Evolutionary conservation across 2,113 vertebrate species (phyloP), one percentile per base, ranked within the genome.

Genomic region (Callocephalon fimbriatum): DNA sequence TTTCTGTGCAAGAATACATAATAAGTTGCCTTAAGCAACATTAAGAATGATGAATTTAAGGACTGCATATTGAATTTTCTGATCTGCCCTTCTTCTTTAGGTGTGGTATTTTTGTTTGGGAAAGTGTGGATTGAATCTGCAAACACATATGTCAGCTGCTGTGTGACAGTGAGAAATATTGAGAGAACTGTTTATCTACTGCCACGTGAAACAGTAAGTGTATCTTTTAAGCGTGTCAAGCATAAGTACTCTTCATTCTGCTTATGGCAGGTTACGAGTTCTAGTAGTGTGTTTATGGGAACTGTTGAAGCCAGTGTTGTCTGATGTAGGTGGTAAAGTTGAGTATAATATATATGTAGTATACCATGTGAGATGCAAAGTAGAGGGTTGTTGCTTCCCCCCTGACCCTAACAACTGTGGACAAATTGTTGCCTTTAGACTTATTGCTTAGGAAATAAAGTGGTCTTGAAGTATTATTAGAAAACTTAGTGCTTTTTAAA

Each of bases 71-170:
- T 92, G 79, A 81, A 51, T 88, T 65, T 77, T 56, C n/a, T 93
- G 82, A 77, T 80, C 27, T 68, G 53, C 66, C 89, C 23, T 87
- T 83, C 47, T 81, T 92, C 56, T 50, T 80, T 91, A 99, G 99
- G 99, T 71, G 99, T 99, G 88, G 99, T 99, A 20, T 99, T 99
- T 98, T 98, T 99, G 78, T 99, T 99, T 96, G 99, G 99, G 80
- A 99, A 99, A 98, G 99, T 99, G 95, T 99, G 99, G 99, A 99
- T 99, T 26, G 99, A 99, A 97, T 99, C 98, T 5, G 99, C 98
- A 21, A 20, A 98, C 95, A 97, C 98, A 17, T 97, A 99, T 9
- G 99, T 99, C 92, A 99, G 99, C 98, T 99, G 99, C 98, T 99
- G 99, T 78, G 98, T 99, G 68, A 97, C 98, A 37, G 98, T 99